These are phyloP conservation scores for Pomatostomus ruficeps DNA, from an alignment of 2,113 vertebrate genomes.

Conservation along the genomic window DNA sequence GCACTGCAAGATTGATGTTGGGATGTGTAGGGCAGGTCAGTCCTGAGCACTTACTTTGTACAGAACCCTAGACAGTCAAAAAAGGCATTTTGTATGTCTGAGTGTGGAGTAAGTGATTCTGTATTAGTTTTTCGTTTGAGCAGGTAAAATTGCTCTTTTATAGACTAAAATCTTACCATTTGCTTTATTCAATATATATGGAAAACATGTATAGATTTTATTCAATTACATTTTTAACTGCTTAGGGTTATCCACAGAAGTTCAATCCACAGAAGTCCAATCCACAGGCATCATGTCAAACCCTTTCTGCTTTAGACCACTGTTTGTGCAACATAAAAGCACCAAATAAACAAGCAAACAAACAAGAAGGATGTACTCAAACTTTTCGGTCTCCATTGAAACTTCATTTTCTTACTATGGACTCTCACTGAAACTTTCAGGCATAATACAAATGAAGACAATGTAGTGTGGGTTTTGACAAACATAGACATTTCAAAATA, in stretches of 20 bases:
- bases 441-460: slow-evolving; percentile 45
- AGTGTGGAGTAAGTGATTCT: background rate
- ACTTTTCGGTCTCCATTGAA: background rate
- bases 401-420: background rate
- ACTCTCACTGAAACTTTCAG: slow-evolving; percentile 26
- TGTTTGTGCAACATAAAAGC: background rate
- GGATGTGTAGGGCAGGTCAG: background rate
- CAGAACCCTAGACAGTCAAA: background rate
- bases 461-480: slow-evolving; percentile 13
- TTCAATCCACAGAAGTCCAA: background rate
- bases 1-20: background rate
- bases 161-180: background rate
- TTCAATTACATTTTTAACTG: background rate
- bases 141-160: background rate
- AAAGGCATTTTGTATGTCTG: background rate
- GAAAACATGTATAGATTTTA: background rate
- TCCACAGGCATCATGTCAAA: background rate
- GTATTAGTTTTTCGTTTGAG: background rate
- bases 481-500: slow-evolving; percentile 54
- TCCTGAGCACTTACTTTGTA: background rate
- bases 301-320: background rate
- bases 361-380: background rate
- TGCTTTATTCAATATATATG: background rate
- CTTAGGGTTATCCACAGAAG: background rate
- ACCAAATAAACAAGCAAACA: background rate